Evolutionary conservation across 2,113 vertebrate species (phyloP), one percentile per base, ranked within the genome.

Genomic region (Corvus moneduloides): DNA sequence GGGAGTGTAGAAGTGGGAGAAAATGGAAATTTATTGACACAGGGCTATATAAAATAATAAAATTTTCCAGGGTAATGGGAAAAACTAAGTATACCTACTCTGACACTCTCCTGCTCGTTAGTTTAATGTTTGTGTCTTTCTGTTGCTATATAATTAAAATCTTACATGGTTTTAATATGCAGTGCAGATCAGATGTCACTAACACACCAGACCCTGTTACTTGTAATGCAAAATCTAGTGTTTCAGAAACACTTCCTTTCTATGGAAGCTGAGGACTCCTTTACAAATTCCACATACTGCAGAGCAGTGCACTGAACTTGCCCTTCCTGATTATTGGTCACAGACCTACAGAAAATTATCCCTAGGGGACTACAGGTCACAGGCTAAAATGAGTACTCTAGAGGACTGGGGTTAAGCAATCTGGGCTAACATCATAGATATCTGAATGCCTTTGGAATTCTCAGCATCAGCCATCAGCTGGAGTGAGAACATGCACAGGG

Each of bases 331-430:
- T 37, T 6, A 8, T 5, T 39, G 10, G 35, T 48, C 67, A 64
- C 13, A 68, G 48, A 71, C 6, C 11, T n/a, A 27, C 18, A 37
- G 32, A 32, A 85, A 83, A 76, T 73, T 30, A 41, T 46, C n/a
- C 1, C 0, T 9, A 5, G 17, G 8, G 10, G 3, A 59, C 59
- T 79, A 43, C 0, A 1, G 56, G 11, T 88, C 52, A 66, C 32
- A 76, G 30, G 30, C 8, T 76, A 28, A 24, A 49, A 66, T 32
- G 37, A 58, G 15, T 41, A 39, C 49, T 61, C 27, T 56, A 43
- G 33, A 87, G n/a, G 16, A 52, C 39, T 48, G 41, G n/a, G 16
- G 49, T 76, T 66, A 76, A 72, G 28, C 14, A 74, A 20, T 33
- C 27, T 59, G 58, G 11, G 19, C 39, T 64, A 49, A 27, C 6